phyloP scores from a whole-genome alignment of 2,113 vertebrate genomes.

The Onychostruthus taczanowskii region DNA sequence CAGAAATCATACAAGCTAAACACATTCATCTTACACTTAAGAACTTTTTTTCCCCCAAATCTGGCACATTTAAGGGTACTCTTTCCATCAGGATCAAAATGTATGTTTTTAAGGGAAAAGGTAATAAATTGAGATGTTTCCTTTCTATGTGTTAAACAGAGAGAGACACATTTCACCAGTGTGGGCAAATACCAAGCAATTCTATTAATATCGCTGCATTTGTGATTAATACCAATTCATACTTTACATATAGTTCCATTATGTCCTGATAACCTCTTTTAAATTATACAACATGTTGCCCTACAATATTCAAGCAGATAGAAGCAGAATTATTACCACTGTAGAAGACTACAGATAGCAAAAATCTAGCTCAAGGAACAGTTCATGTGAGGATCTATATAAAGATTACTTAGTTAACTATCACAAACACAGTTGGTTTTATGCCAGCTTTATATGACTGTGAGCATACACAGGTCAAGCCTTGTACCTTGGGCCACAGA shows the following conservation, averaged over 20 bases:
- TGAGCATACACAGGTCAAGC: neutral
- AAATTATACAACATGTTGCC: neutral
- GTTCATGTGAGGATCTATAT: neutral
- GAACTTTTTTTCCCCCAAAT: neutral
- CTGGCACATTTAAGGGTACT: neutral
- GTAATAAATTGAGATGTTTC: neutral
- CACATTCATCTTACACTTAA: conserved; percentile 16
- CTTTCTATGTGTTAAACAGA: neutral
- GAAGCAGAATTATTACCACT: neutral
- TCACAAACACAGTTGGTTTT: neutral
- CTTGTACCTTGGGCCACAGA: neutral
- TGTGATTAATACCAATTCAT: neutral
- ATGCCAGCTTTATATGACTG: neutral
- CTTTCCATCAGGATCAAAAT: conserved; percentile 9
- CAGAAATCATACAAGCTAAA: conserved; percentile 63
- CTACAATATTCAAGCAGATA: neutral
- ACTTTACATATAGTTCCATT: neutral
- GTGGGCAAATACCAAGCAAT: neutral
- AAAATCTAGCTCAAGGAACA: neutral
- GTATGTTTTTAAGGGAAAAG: neutral
- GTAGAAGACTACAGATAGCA: neutral
- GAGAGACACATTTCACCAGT: neutral
- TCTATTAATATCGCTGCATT: neutral
- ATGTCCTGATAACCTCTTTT: neutral
- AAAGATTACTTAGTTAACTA: neutral